Evolutionary conservation across 2,113 vertebrate genomes (phyloP).

Genomic region (Pygoscelis adeliae): DNA sequence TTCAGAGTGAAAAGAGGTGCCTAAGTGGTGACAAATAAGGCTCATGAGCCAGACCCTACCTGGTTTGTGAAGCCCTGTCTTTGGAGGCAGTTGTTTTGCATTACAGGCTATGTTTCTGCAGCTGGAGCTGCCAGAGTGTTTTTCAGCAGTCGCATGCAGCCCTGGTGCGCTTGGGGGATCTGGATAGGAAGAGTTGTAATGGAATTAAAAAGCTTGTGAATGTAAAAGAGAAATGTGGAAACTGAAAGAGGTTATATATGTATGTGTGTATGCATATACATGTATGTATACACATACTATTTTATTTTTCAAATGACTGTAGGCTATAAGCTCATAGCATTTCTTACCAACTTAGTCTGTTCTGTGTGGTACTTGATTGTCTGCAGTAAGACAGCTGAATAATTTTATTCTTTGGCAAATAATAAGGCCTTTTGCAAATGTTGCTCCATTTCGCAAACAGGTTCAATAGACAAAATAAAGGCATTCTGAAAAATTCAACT

Average conservation of each 20-base stretch:
- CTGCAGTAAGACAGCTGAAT: neutral
- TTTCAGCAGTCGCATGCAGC: neutral
- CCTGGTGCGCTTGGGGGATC: neutral
- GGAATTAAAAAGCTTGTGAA: neutral
- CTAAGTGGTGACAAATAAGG: neutral
- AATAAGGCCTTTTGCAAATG: neutral
- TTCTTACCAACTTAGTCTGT: neutral
- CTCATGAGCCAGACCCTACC: neutral
- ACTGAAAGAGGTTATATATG: neutral
- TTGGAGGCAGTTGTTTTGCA: neutral
- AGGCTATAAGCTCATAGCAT: neutral
- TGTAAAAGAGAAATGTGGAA: neutral
- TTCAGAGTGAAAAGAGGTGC: neutral
- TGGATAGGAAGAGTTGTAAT: neutral
- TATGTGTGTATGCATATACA: neutral
- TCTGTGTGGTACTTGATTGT: neutral
- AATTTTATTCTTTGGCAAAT: neutral
- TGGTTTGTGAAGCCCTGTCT: neutral
- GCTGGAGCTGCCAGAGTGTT: neutral
- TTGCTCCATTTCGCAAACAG: neutral
- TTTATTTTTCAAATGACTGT: neutral
- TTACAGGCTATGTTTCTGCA: neutral
- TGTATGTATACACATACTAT: neutral
- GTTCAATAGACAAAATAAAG: neutral
- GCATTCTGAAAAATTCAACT: neutral